These are phyloP conservation scores for Falco peregrinus DNA, from an alignment of 2,797 vertebrate species.

Conservation along the genomic window DNA sequence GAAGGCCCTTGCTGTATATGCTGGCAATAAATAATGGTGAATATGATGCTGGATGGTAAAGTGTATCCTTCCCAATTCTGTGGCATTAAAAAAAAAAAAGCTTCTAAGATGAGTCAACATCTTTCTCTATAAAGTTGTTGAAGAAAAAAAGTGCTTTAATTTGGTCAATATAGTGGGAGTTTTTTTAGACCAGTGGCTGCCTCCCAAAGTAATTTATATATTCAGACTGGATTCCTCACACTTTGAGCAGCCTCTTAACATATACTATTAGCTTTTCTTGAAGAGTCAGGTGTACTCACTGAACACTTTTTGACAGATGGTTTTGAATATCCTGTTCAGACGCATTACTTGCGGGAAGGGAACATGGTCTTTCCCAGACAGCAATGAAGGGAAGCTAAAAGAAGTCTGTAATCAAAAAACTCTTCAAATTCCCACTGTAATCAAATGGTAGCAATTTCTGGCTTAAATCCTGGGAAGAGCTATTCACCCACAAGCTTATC, in stretches of 20 bases:
- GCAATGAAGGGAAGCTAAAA: neutral
- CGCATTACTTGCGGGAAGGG: neutral
- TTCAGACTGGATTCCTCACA: neutral
- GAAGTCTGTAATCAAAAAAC: neutral
- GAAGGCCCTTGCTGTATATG: neutral
- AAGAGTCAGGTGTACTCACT: neutral
- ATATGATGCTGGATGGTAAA: neutral
- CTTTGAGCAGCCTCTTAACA: neutral
- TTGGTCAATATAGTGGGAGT: neutral
- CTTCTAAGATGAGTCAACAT: neutral
- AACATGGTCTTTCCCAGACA: neutral
- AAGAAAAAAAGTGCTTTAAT: neutral
- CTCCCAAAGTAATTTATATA: neutral
- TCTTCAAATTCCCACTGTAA: neutral
- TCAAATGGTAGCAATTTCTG: neutral
- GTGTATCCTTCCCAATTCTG: neutral
- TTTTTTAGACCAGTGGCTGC: neutral
- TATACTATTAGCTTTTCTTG: neutral
- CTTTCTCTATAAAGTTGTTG: neutral
- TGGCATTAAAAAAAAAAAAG: neutral
- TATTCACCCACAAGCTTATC: conserved; percentile 26
- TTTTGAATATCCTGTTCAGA: neutral
- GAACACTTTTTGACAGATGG: neutral
- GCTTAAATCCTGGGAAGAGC: conserved; percentile 13
- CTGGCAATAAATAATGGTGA: neutral